phyloP scores from a whole-genome alignment of 2,797 vertebrate genomes.

The Sebastolobus alascanus region DNA sequence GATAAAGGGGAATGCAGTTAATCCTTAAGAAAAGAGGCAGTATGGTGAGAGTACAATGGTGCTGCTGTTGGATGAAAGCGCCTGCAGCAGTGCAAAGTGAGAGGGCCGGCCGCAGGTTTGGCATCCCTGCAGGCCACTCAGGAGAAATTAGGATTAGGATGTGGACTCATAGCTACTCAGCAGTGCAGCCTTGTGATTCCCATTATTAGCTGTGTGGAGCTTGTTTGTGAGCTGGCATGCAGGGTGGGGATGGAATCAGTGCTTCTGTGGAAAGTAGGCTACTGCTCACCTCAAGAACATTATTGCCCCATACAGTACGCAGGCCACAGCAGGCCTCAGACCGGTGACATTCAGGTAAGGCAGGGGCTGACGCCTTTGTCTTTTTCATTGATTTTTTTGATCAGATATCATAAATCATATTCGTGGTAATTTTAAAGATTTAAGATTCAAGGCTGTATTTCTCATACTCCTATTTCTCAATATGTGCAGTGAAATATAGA shows the following conservation, averaged over 20 bases:
- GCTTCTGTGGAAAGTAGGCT: slow-evolving; percentile 12
- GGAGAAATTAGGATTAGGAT: slow-evolving; percentile 63
- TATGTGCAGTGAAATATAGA: not conserved
- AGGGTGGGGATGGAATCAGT: slow-evolving; percentile 9
- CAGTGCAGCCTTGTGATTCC: slow-evolving; percentile 69
- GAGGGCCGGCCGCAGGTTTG: slow-evolving; percentile 24
- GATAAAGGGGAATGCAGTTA: slow-evolving; percentile 18
- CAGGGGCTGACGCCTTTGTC: not conserved
- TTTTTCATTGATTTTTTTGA: not conserved
- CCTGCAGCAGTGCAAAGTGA: slow-evolving; percentile 38
- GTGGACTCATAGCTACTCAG: slow-evolving; percentile 50
- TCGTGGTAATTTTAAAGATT: not conserved
- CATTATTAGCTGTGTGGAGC: slow-evolving; percentile 69
- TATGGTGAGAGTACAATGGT: slow-evolving; percentile 50
- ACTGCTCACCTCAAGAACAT: not conserved
- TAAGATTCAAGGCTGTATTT: not conserved
- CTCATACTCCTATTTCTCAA: not conserved
- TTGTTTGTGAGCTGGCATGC: slow-evolving; percentile 52
- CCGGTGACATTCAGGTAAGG: not conserved
- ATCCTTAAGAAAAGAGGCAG: slow-evolving; percentile 39
- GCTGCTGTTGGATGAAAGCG: slow-evolving; percentile 33
- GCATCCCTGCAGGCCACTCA: slow-evolving; percentile 44
- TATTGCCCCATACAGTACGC: not conserved
- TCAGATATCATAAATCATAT: not conserved
- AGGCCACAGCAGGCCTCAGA: not conserved